These are phyloP conservation scores for Catharus bicknelli DNA, from an alignment of 2,113 vertebrate species.

Conservation along the genomic window DNA sequence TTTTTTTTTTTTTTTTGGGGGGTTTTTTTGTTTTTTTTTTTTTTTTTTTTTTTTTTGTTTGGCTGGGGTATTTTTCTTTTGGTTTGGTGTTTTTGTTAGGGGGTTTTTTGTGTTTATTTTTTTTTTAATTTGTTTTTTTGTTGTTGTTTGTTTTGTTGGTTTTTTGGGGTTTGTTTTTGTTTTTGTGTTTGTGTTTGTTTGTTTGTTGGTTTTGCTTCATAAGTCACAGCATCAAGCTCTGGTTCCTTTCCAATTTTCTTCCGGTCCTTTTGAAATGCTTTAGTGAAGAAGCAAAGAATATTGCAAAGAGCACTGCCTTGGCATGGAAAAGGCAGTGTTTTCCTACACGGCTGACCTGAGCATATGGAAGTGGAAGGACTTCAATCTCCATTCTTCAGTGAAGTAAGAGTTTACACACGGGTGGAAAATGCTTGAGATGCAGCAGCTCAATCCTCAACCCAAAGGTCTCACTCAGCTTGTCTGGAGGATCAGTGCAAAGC, in stretches of 20 bases:
- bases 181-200: neutral
- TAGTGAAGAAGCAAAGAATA: neutral
- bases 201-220: neutral
- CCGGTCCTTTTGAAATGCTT: neutral
- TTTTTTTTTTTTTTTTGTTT: too few species aligned
- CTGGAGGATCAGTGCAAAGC: neutral
- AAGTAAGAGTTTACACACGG: neutral
- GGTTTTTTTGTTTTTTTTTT: too few species aligned
- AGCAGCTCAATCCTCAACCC: neutral
- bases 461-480: neutral
- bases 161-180: too few species aligned
- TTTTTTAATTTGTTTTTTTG: too few species aligned
- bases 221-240: neutral
- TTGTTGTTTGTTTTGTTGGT: too few species aligned
- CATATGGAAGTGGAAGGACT: neutral
- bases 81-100: too few species aligned
- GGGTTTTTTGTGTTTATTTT: neutral
- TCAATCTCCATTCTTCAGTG: neutral
- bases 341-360: neutral
- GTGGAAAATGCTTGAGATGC: neutral
- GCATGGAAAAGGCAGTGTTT: neutral
- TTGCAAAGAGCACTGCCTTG: neutral
- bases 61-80: too few species aligned
- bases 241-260: constrained; percentile 3
- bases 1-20: too few species aligned